phyloP scores from a whole-genome alignment of 2,113 vertebrate genomes.

The Dermatemys mawii region DNA sequence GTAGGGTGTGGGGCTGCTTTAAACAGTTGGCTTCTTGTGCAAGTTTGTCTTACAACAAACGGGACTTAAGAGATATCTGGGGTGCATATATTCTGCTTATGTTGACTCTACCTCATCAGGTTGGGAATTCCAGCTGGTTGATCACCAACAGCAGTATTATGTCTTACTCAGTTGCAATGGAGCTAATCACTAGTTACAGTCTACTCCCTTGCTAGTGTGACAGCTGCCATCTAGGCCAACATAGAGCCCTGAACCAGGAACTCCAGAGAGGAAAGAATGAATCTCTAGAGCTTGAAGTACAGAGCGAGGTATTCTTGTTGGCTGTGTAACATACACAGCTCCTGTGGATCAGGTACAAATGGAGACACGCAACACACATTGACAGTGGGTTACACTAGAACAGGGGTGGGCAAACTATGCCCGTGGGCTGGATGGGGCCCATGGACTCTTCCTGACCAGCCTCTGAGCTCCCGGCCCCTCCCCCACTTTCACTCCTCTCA shows the following conservation, averaged over 20 bases:
- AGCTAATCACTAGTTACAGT: not conserved
- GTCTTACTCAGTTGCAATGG: not conserved
- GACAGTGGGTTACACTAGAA: not conserved
- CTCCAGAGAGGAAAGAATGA: not conserved
- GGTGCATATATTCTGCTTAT: conserved; percentile 36
- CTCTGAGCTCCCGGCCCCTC: too few relatives aligned
- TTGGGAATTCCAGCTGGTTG: not conserved
- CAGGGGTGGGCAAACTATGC: too few relatives aligned
- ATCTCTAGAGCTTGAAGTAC: conserved; percentile 13
- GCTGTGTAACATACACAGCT: not conserved
- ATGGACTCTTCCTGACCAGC: too few relatives aligned
- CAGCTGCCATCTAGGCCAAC: conserved; percentile 43
- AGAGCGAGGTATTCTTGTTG: not conserved
- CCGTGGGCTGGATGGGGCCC: too few relatives aligned
- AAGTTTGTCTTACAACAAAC: conserved; percentile 20
- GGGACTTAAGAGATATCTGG: not conserved
- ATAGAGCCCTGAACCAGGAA: not conserved
- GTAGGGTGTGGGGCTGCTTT: not conserved
- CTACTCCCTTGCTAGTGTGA: rapidly evolving
- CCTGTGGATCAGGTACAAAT: not conserved
- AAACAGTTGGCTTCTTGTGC: not conserved
- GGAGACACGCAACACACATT: not conserved
- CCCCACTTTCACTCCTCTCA: too few relatives aligned
- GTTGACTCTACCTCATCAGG: not conserved
- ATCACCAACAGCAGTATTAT: not conserved